Conservation (phyloP, 2,113 vertebrate genomes). For the Rhea pennata region DNA sequence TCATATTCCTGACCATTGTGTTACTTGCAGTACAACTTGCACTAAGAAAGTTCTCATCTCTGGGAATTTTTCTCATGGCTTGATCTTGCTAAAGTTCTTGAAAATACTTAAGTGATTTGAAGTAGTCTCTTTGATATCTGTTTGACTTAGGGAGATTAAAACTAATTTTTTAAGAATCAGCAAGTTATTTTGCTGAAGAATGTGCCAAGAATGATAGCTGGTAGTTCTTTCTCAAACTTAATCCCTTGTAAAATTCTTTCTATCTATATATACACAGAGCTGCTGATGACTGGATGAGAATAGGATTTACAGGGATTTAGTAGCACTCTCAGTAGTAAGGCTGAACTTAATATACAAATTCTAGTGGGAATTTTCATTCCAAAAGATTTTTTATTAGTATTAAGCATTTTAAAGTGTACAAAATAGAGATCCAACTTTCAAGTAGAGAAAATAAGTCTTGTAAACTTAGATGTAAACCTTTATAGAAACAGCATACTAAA, state of each 20-base stretch:
- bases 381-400: conserved; percentile 53
- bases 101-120: conserved; percentile 32
- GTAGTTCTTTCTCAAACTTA: conserved; percentile 1
- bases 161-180: not conserved
- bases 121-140: not conserved
- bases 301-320: conserved; percentile 63
- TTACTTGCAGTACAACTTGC: not conserved
- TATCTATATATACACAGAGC: conserved; percentile 29
- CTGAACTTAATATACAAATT: conserved; percentile 49
- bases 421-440: not conserved
- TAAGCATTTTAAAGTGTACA: conserved; percentile 43
- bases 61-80: not conserved
- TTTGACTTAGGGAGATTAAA: conserved; percentile 10
- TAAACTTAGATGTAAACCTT: conserved; percentile 34
- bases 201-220: not conserved
- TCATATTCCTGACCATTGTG: not conserved
- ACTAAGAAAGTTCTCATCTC: not conserved
- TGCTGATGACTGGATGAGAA: conserved; percentile 50
- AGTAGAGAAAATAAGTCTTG: conserved; percentile 31
- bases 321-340: conserved; percentile 63
- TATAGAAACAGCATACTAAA: conserved; percentile 20
- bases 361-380: conserved; percentile 59
- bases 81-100: conserved; percentile 39
- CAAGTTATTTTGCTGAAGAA: conserved; percentile 19
- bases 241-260: conserved; percentile 4